Percentiles rank a stretch among this genome's conserved stretches.
These are phyloP conservation scores for Aspidapion aeneum DNA, from an alignment of 2,888 invertebrate genomes.

Conservation along the genomic window DNA sequence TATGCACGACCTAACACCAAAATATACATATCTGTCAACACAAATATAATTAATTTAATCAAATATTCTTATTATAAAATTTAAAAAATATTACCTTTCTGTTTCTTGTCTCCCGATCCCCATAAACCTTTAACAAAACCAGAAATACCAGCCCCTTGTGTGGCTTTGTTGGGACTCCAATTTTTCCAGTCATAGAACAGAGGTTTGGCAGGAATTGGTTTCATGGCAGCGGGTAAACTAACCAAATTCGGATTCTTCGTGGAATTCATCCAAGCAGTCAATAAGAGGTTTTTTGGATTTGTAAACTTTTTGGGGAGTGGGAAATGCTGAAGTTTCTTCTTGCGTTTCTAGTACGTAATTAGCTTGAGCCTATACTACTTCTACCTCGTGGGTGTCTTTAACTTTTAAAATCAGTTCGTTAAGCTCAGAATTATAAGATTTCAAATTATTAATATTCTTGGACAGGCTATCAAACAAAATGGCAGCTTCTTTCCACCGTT, in stretches of 20 bases:
- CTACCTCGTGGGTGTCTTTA: slow-evolving; percentile 42
- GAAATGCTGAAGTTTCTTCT: slow-evolving; percentile 58
- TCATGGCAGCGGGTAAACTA: slow-evolving; percentile 86
- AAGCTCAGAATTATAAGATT: slow-evolving; percentile 37
- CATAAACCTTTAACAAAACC: slow-evolving; percentile 93
- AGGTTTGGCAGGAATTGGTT: slow-evolving; percentile 90
- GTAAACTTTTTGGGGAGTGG: slow-evolving; percentile 47
- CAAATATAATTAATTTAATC: too few species aligned
- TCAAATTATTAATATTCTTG: slow-evolving; percentile 40
- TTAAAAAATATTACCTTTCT: too few species aligned
- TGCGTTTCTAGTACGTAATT: slow-evolving; percentile 78
- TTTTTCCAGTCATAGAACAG: slow-evolving; percentile 91
- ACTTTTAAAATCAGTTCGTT: slow-evolving; percentile 41
- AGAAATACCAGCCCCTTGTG: slow-evolving; percentile 73
- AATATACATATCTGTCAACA: too few species aligned
- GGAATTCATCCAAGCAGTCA: slow-evolving; percentile 85
- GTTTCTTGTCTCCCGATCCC: slow-evolving; percentile 72
- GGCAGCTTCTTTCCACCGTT: slow-evolving; percentile 87
- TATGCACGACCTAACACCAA: too few species aligned
- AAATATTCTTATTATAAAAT: too few species aligned
- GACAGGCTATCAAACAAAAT: slow-evolving; percentile 77
- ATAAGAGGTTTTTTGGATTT: slow-evolving; percentile 73
- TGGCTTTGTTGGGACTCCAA: slow-evolving; percentile 63
- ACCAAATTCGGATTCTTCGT: slow-evolving; percentile 89
- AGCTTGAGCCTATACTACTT: slow-evolving; percentile 82